These are phyloP conservation scores for Anhinga anhinga DNA, from an alignment of 2,113 vertebrate genomes.

Conservation along the genomic window DNA sequence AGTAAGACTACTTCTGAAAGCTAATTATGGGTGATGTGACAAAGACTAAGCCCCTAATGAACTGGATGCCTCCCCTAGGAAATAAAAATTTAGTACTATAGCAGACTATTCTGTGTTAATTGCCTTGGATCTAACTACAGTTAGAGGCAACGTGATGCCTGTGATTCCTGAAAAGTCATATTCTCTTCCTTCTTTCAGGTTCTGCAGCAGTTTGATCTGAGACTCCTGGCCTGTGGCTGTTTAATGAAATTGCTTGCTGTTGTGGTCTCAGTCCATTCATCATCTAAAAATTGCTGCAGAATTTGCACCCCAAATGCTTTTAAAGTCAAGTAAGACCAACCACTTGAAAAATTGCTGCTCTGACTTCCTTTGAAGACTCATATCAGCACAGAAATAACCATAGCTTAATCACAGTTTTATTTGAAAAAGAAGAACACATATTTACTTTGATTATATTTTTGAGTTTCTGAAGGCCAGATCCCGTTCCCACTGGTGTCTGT, in stretches of 20 bases:
- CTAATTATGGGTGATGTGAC: background rate
- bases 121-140: background rate
- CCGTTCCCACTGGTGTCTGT: background rate
- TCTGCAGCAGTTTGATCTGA: background rate
- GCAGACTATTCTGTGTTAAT: background rate
- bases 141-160: background rate
- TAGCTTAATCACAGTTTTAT: background rate
- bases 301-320: background rate
- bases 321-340: background rate
- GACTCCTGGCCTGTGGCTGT: background rate
- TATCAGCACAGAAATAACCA: background rate
- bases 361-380: background rate
- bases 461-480: background rate
- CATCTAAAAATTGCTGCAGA: background rate
- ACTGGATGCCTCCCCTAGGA: background rate
- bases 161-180: background rate
- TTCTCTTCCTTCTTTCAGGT: background rate
- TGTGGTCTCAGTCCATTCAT: background rate
- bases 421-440: slow-evolving; percentile 1
- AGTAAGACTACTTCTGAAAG: background rate
- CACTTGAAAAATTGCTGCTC: background rate
- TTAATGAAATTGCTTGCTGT: background rate
- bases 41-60: background rate
- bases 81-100: background rate
- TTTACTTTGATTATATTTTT: background rate